phyloP scores from a whole-genome alignment of 1,140 invertebrate species.

The Leptopilina clavipes region DNA sequence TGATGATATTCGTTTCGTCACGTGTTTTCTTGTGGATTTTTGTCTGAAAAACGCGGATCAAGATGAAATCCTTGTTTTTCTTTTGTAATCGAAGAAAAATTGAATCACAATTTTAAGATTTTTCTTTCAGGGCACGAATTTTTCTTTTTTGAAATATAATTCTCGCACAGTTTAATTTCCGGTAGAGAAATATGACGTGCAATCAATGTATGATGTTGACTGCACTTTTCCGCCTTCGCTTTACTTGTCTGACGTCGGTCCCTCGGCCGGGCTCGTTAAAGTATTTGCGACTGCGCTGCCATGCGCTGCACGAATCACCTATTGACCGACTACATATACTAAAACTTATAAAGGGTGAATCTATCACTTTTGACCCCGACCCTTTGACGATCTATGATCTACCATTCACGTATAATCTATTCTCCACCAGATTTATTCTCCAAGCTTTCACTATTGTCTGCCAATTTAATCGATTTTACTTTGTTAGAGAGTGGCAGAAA shows the following conservation, averaged over 20 bases:
- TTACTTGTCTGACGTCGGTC: conserved; percentile 50
- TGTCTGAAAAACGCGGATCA: too few relatives aligned
- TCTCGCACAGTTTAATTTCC: neutral
- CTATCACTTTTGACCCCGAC: conserved; percentile 33
- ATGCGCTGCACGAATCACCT: conserved; percentile 69
- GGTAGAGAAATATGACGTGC: neutral
- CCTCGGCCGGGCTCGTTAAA: conserved; percentile 48
- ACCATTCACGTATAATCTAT: neutral
- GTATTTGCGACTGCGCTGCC: conserved; percentile 68
- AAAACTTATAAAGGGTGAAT: conserved; percentile 45
- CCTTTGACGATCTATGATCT: conserved; percentile 19
- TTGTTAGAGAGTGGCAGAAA: neutral
- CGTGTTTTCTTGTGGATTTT: too few relatives aligned
- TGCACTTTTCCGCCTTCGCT: conserved; percentile 53
- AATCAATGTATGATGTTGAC: conserved; percentile 45
- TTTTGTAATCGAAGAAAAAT: too few relatives aligned
- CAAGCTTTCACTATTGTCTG: neutral
- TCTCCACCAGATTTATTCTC: conserved; percentile 1
- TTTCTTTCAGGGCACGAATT: too few relatives aligned
- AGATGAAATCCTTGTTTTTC: too few relatives aligned
- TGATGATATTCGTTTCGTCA: too few relatives aligned
- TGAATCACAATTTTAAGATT: too few relatives aligned
- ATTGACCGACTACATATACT: conserved; percentile 68
- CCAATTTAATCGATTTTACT: neutral
- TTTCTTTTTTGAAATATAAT: neutral